phyloP scores from a whole-genome alignment of 2,797 vertebrate species.

The Oophaga sylvatica region DNA sequence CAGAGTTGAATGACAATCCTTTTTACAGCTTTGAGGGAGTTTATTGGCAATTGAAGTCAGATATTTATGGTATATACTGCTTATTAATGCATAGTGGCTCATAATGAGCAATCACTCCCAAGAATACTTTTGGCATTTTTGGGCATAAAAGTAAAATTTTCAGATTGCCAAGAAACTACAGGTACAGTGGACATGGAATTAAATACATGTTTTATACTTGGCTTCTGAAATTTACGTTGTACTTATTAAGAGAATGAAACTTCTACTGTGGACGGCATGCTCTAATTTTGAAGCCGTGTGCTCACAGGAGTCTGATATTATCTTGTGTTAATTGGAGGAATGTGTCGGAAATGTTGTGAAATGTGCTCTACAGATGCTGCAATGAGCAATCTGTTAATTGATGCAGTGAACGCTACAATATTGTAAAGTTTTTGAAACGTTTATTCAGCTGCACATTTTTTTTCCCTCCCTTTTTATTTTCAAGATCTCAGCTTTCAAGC shows the following conservation, averaged over 20 bases:
- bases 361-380: slow-evolving; percentile 41
- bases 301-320: neutral
- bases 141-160: neutral
- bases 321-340: slow-evolving; percentile 41
- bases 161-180: neutral
- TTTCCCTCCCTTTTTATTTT: slow-evolving; percentile 8
- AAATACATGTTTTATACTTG: neutral
- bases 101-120: neutral
- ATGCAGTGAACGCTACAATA: slow-evolving; percentile 25
- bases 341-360: slow-evolving; percentile 45
- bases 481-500: slow-evolving; percentile 96
- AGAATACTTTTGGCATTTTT: too few relatives aligned
- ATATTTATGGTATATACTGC: neutral
- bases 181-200: neutral
- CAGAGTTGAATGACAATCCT: neutral
- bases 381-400: slow-evolving; percentile 50
- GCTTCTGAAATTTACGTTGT: neutral
- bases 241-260: neutral
- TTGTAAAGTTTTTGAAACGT: neutral
- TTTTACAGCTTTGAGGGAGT: too few relatives aligned
- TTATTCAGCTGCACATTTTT: slow-evolving; percentile 37
- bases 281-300: neutral
- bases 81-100: neutral
- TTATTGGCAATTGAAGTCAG: neutral
- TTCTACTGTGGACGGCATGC: neutral